These are phyloP conservation scores for Halichoeres trimaculatus DNA, from an alignment of 2,113 vertebrate genomes.

Conservation along the genomic window DNA sequence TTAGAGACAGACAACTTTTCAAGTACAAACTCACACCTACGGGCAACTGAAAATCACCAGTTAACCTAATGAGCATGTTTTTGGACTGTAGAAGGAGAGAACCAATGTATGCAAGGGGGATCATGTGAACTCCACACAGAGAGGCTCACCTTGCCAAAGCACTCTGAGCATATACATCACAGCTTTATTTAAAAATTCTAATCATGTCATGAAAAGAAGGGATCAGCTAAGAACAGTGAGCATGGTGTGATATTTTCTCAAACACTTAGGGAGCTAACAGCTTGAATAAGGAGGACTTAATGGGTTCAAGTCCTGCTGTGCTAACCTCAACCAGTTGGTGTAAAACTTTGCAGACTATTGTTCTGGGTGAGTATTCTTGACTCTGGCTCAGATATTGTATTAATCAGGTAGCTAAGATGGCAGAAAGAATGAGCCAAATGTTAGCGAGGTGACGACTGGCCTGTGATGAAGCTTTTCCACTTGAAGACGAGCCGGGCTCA, in stretches of 20 bases:
- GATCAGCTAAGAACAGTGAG: background rate
- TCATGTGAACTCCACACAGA: no score
- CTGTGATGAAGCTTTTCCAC: slow-evolving; percentile 32
- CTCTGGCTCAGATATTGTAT: slow-evolving; percentile 60
- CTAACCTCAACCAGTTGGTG: slow-evolving; percentile 39
- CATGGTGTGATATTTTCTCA: background rate
- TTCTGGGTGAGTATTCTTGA: slow-evolving; percentile 39
- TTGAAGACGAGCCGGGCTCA: slow-evolving; percentile 34
- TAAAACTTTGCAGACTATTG: slow-evolving; percentile 50
- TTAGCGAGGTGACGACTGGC: slow-evolving; percentile 32
- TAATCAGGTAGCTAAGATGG: slow-evolving; percentile 47
- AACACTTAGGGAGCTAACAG: background rate
- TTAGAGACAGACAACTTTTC: no score
- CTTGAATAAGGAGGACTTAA: slow-evolving; percentile 1
- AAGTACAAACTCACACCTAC: no score
- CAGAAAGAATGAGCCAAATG: slow-evolving; percentile 4
- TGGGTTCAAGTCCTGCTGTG: slow-evolving; percentile 50
- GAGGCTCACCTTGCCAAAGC: no score
- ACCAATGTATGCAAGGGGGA: no score
- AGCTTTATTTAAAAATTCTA: no score
- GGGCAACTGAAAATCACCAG: no score
- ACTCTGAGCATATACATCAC: no score
- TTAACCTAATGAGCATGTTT: no score
- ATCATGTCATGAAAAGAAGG: background rate
- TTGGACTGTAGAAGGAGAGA: no score